Conservation (phyloP, 1,140 invertebrate species). For the Sipha flava region DNA sequence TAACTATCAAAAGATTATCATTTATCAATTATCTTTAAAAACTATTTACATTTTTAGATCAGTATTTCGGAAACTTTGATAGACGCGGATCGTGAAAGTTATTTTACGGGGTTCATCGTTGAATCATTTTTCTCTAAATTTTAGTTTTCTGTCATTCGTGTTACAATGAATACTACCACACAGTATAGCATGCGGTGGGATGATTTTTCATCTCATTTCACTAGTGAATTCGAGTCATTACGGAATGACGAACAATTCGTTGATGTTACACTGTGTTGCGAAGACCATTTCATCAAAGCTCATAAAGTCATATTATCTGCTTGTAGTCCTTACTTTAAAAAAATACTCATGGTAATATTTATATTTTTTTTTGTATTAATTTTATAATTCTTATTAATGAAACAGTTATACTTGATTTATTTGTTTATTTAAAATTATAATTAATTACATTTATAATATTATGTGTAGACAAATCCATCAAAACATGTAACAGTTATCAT, state of each 20-base stretch:
- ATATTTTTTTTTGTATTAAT: background rate
- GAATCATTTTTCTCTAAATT: too few species aligned
- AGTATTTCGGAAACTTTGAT: background rate
- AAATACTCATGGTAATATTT: constrained; percentile 61
- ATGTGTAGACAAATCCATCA: constrained; percentile 63
- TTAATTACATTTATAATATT: background rate
- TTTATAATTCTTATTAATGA: constrained; percentile 40
- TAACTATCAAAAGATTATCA: background rate
- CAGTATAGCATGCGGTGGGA: constrained; percentile 86
- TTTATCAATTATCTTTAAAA: background rate
- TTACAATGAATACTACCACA: constrained; percentile 42
- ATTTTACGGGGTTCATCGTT: too few species aligned
- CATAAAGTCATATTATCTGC: constrained; percentile 70
- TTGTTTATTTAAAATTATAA: background rate
- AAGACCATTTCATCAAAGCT: constrained; percentile 62
- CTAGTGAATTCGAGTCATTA: constrained; percentile 65
- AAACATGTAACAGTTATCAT: constrained; percentile 75
- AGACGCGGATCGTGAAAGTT: too few species aligned
- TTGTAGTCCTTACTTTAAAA: constrained; percentile 70
- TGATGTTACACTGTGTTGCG: constrained; percentile 72
- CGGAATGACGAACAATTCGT: constrained; percentile 70
- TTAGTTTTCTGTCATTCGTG: background rate
- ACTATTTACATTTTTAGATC: too few species aligned
- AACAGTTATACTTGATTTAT: too few species aligned
- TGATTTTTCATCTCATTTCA: constrained; percentile 80